Conservation (phyloP, 2,113 vertebrate genomes). For the Trematomus loennbergii region DNA sequence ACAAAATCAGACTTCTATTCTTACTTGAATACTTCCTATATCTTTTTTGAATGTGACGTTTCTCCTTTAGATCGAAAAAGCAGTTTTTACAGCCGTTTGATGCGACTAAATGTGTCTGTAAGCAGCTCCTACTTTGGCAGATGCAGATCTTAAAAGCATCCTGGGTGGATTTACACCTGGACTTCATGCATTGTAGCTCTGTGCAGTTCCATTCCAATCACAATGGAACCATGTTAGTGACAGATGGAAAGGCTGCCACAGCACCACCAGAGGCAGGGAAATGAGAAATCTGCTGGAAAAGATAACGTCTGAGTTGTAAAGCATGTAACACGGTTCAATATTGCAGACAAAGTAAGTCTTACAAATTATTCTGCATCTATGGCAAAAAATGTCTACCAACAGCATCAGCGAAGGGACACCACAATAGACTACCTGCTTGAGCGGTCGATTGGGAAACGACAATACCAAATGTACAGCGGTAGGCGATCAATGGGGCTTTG, state of each 20-base stretch:
- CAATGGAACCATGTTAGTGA: constrained; percentile 9
- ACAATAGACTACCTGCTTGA: constrained; percentile 1
- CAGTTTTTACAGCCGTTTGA: neutral
- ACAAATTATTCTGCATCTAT: constrained; percentile 20
- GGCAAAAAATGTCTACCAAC: neutral
- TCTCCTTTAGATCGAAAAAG: neutral
- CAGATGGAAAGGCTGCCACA: constrained; percentile 23
- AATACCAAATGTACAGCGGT: constrained; percentile 13
- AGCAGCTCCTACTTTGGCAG: neutral
- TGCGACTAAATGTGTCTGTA: neutral
- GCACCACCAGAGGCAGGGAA: neutral
- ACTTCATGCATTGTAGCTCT: constrained; percentile 17
- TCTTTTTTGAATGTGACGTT: neutral
- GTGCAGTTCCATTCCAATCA: constrained; percentile 15
- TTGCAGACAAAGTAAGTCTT: constrained; percentile 3
- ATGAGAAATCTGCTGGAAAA: constrained; percentile 12
- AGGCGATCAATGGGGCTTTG: constrained; percentile 41
- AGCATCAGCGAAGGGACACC: neutral
- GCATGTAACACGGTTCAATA: neutral
- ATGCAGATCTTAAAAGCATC: neutral
- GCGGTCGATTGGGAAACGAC: constrained; percentile 12
- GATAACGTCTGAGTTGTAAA: neutral
- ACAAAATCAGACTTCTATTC: neutral
- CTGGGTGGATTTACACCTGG: constrained; percentile 20
- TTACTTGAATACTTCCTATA: no score